phyloP scores from a whole-genome alignment of 2,888 invertebrate genomes.

The Morpho deidamia region DNA sequence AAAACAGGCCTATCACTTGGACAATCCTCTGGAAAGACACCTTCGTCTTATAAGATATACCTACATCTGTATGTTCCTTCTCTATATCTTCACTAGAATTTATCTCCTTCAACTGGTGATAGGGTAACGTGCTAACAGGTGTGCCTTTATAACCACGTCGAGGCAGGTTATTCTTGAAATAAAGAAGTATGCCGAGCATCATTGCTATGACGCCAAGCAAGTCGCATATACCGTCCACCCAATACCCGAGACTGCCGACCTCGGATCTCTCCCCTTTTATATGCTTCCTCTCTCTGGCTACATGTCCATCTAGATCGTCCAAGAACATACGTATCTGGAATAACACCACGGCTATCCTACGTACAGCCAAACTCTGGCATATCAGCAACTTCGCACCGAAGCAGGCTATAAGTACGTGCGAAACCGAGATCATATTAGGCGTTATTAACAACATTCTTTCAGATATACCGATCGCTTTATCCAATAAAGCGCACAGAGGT shows the following conservation, averaged over 20 bases:
- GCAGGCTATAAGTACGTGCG: conserved; percentile 87
- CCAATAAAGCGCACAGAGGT: conserved; percentile 86
- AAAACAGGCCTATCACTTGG: conserved; percentile 81
- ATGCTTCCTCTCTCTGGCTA: conserved; percentile 87
- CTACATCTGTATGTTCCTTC: conserved; percentile 65
- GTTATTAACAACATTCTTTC: conserved; percentile 80
- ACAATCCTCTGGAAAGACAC: conserved; percentile 82
- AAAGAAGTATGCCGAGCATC: conserved; percentile 83
- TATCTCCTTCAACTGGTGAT: conserved; percentile 65
- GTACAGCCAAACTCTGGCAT: conserved; percentile 83
- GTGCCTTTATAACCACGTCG: conserved; percentile 82
- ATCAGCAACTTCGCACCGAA: conserved; percentile 86
- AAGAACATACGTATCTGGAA: conserved; percentile 90
- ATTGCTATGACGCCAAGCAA: conserved; percentile 85
- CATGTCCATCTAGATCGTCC: conserved; percentile 92
- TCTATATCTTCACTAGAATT: conserved; percentile 66
- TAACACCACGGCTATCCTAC: conserved; percentile 85
- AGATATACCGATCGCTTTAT: conserved; percentile 82
- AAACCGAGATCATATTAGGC: conserved; percentile 90
- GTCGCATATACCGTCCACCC: conserved; percentile 90
- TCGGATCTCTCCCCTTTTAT: conserved; percentile 88
- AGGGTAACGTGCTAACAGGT: conserved; percentile 78
- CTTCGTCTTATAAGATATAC: conserved; percentile 82
- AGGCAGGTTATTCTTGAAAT: conserved; percentile 85
- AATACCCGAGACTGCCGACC: conserved; percentile 89